Base-by-base conservation (phyloP, 2,113 vertebrate genomes). In the Chrysemys picta region DNA sequence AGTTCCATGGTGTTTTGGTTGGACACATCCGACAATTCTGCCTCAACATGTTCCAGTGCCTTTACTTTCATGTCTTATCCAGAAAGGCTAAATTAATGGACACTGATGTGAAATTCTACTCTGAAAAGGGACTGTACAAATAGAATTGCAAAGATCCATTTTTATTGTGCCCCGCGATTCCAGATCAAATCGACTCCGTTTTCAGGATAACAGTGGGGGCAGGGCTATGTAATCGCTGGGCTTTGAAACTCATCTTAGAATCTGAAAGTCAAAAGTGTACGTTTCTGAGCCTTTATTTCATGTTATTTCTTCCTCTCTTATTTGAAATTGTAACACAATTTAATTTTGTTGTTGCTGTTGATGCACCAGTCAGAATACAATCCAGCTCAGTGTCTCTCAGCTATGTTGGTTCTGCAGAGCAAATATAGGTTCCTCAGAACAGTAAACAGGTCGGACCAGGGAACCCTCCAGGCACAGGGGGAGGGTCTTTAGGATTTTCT, bases 231-330 rank as follows among this genome's bases (percentile, higher is more conserved):
- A 94, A 91, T n/a, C 25, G 27, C 54, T 93, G 87, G 52, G 54
- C 62, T 94, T 92, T 80, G 88, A 84, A 91, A 95, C 72, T 83
- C 31, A 31, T 29, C 35, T 5, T n/a, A 89, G 38, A 84, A 69
- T 12, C 21, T 10, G 38, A 88, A 94, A 89, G 83, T 31, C 80
- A 10, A 52, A 78, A 76, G 52, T 86, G 50, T 49, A 92, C 38
- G 80, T 91, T 91, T 94, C 82, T 27, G 86, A 96, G 81, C 11
- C 86, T 94, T 29, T 45, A 38, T 38, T 22, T 31, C 49, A 88
- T 84, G 86, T 87, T 89, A 97, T 91, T 94, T 97, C 93, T 96
- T 95, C 92, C 88, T 85, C 91, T 91, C 94, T 96, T 80, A 84
- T 93, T 93, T 96, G 89, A 69, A 90, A 93, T 49, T 90, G 59